These are phyloP conservation scores for Machimus rusticus DNA, from an alignment of 2,888 invertebrate species.

Conservation along the genomic window DNA sequence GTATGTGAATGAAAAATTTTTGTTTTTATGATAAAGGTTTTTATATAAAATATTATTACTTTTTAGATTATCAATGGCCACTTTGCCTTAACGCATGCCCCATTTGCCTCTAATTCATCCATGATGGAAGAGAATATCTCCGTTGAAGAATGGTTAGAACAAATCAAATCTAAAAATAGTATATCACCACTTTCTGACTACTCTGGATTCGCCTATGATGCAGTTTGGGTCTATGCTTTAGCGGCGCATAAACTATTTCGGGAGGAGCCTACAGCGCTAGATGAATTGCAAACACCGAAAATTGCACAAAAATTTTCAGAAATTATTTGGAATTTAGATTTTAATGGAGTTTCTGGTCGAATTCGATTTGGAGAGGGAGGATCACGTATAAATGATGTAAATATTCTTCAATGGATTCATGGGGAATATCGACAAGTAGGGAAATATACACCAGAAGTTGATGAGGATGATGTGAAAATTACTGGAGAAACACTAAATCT, in stretches of 20 bases:
- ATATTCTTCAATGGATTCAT: conserved; percentile 69
- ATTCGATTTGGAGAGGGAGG: conserved; percentile 75
- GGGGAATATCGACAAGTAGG: conserved; percentile 66
- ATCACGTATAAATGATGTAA: conserved; percentile 70
- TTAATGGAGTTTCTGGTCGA: conserved; percentile 76
- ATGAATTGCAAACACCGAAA: conserved; percentile 51
- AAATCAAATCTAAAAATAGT: conserved; percentile 56
- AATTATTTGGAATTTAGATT: conserved; percentile 72
- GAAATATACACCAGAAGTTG: conserved; percentile 66
- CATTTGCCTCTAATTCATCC: conserved; percentile 69
- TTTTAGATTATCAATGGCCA: conserved; percentile 74
- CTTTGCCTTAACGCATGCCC: conserved; percentile 73
- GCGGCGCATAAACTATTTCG: conserved; percentile 72
- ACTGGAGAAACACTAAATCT: conserved; percentile 66
- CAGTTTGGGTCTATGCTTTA: conserved; percentile 80
- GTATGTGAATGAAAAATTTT: conserved; percentile 52
- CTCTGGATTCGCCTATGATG: conserved; percentile 81
- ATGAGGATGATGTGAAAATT: conserved; percentile 60
- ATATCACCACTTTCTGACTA: conserved; percentile 65
- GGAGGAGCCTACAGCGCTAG: conserved; percentile 58
- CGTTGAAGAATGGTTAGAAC: conserved; percentile 69
- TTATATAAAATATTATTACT: background rate
- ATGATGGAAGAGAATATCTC: conserved; percentile 72
- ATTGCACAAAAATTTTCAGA: conserved; percentile 52
- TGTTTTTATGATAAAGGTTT: background rate